Percentiles rank a stretch among this genome's conserved stretches.
Conservation (phyloP, 2,113 vertebrate species). For the Clarias macrocephalus region DNA sequence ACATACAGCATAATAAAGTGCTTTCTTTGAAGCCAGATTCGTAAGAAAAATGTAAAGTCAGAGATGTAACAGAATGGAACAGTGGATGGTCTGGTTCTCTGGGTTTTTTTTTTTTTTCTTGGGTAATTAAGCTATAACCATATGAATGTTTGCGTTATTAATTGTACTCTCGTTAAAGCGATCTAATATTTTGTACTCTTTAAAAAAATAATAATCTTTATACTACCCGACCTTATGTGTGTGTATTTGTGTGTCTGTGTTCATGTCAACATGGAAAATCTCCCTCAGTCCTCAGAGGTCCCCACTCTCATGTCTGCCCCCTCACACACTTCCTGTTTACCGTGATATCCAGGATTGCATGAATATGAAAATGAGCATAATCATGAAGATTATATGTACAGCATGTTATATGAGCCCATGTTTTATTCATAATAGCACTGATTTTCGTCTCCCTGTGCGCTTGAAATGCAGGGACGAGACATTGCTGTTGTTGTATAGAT, state of each 20-base stretch:
- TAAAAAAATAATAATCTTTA: not conserved
- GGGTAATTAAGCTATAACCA: not conserved
- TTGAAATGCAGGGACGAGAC: not conserved
- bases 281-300: not conserved
- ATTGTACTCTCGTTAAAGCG: not conserved
- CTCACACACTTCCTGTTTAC: slow-evolving; percentile 9
- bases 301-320: not conserved
- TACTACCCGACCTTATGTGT: not conserved
- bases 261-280: not conserved
- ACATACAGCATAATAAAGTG: not conserved
- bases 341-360: not conserved
- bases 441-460: not conserved
- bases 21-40: not conserved
- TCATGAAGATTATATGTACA: slow-evolving; percentile 1
- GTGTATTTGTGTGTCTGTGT: not conserved
- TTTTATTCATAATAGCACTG: not conserved
- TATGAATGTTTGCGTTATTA: not conserved
- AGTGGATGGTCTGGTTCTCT: not conserved
- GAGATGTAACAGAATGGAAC: too few species aligned
- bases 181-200: not conserved
- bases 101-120: not conserved
- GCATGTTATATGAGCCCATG: not conserved
- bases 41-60: not conserved
- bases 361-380: not conserved
- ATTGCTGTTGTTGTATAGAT: not conserved